A percentile compares a stretch with the other conserved stretches of the same genome.
Evolutionary conservation across 2,888 invertebrate genomes (phyloP).

Genomic region (Sphaeridia pumilis): DNA sequence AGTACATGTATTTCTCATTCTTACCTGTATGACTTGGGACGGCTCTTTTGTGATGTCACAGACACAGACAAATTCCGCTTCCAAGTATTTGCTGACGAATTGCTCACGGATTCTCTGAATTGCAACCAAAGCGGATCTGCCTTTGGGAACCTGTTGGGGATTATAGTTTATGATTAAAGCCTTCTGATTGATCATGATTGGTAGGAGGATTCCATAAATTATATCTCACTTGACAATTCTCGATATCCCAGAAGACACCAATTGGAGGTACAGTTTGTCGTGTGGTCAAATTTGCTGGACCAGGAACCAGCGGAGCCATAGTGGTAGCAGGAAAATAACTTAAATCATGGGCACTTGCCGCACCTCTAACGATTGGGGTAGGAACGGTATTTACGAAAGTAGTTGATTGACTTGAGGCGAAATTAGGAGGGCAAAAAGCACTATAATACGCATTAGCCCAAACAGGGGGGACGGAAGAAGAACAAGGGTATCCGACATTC

Average conservation of each 20-base stretch:
- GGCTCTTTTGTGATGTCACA: conserved; percentile 77
- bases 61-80: conserved; percentile 79
- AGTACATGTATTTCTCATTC: no score
- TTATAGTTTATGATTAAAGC: not conserved
- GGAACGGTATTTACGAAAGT: no score
- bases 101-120: conserved; percentile 59
- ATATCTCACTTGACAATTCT: conserved; percentile 61
- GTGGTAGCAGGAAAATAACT: not conserved
- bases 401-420: no score
- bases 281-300: not conserved
- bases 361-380: no score
- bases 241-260: conserved; percentile 88
- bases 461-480: not conserved
- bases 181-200: no score
- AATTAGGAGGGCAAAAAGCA: not conserved
- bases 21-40: conserved; percentile 52
- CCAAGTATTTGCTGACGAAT: conserved; percentile 61
- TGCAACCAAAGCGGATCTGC: conserved; percentile 65
- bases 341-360: not conserved
- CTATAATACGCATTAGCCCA: no score
- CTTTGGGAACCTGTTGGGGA: conserved; percentile 55
- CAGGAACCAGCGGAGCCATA: not conserved
- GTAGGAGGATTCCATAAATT: not conserved
- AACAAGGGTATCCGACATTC: not conserved
- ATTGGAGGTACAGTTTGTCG: conserved; percentile 50